Conservation (phyloP, 2,113 vertebrate species). For the Chinchilla lanigera region DNA sequence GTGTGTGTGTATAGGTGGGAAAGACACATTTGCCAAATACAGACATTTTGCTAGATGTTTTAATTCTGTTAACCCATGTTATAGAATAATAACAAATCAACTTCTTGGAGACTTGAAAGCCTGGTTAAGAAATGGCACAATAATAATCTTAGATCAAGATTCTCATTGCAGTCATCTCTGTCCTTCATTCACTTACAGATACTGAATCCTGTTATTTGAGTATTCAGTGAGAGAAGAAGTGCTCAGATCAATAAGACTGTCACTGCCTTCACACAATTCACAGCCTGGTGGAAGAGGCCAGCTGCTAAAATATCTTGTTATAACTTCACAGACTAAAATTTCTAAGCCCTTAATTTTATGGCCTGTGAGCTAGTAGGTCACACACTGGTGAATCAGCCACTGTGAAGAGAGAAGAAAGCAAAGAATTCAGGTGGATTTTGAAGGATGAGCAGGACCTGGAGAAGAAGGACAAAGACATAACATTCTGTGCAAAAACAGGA, state of each 20-base stretch:
- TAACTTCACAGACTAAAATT: neutral
- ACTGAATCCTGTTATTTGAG: neutral
- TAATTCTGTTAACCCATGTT: neutral
- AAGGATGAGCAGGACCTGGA: neutral
- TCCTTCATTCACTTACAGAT: neutral
- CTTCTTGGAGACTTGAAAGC: neutral
- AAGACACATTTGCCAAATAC: neutral
- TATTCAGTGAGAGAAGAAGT: neutral
- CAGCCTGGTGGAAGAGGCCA: neutral
- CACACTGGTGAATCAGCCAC: neutral
- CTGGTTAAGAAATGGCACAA: neutral
- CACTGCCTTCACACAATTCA: neutral
- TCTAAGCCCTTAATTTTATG: neutral
- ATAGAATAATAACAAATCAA: conserved; percentile 10
- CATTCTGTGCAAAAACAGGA: neutral
- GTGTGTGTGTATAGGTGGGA: neutral
- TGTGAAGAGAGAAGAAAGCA: neutral
- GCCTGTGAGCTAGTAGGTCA: neutral
- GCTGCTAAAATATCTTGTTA: neutral
- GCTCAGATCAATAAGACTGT: neutral
- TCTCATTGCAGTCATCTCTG: neutral
- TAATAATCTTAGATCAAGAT: neutral
- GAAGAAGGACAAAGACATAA: neutral
- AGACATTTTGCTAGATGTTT: neutral
- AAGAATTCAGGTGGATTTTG: neutral